These are phyloP conservation scores for Brachypalpus laphriformis DNA, from an alignment of 2,888 invertebrate species.

Conservation along the genomic window DNA sequence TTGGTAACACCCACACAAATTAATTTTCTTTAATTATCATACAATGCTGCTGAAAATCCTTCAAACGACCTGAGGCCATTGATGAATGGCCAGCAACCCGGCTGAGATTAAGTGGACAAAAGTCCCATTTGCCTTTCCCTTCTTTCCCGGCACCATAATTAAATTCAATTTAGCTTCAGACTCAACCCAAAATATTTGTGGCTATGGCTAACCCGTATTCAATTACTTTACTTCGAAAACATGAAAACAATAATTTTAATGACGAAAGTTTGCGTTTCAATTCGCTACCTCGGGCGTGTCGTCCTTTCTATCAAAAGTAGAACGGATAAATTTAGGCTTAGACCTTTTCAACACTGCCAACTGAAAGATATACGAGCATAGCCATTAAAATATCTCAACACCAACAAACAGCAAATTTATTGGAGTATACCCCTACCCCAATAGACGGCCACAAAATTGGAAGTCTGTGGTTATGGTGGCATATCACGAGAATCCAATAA, in stretches of 20 bases:
- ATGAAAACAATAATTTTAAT: conserved; percentile 51
- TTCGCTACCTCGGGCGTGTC: not conserved
- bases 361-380: conserved; percentile 1
- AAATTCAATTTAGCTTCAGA: conserved; percentile 47
- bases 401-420: conserved; percentile 41
- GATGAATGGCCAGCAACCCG: conserved; percentile 38
- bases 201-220: not conserved
- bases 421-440: not conserved
- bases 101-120: conserved; percentile 14
- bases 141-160: conserved; percentile 8
- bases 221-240: conserved; percentile 23
- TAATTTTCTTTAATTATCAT: not conserved
- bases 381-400: conserved; percentile 44
- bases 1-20: not conserved
- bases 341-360: conserved; percentile 33
- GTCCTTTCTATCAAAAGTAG: not conserved
- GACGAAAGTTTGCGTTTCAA: conserved; percentile 32
- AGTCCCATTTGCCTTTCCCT: not conserved
- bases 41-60: not conserved
- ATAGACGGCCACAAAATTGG: conserved; percentile 32
- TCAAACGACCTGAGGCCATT: conserved; percentile 16
- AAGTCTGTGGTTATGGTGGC: conserved; percentile 40
- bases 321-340: conserved; percentile 6
- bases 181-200: conserved; percentile 2
- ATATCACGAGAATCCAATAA: conserved; percentile 59